Evolutionary conservation across 2,797 vertebrate genomes (phyloP), one percentile per base, ranked within the genome.

Genomic region (Phalanger gymnotis): DNA sequence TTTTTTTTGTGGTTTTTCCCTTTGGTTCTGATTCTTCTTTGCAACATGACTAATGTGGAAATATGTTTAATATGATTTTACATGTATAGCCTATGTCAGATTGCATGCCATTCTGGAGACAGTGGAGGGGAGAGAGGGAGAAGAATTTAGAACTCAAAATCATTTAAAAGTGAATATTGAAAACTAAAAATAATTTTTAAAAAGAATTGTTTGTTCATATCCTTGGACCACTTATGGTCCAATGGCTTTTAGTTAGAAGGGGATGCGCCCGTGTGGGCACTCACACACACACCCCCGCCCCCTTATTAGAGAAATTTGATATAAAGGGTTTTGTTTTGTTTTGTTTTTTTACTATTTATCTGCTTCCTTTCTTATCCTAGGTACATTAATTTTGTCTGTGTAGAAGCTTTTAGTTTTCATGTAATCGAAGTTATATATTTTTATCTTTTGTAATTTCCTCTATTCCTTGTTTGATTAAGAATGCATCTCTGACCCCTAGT

Each of bases 201-300:
- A 57, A 81, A 81, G 40, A 81, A 81, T 81, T 56, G 25, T 56
- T 61, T 66, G 58, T 66, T 66, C 58, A 58, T 58, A 31, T 31
- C 28, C 28, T 58, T 66, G 31, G 14, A n/a, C 61, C 14, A 81
- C 2, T 66, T 66, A 47, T 47, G n/a, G n/a, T n/a, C n/a, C n/a
- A 61, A 81, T 40, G 66, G 6, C 61, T 73, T 73, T 40, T 73
- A 66, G 34, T n/a, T 31, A 81, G n/a, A 40, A 4, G 2, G 61
- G 34, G 5, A 5, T 19, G 16, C 14, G 34, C 14, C 6, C 1
- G n/a, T 25, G 56, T 28, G 5, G 7, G 28, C 9, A 61, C 3
- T 1, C 0, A 57, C 27, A 28, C 7, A 4, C 2, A 56, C 6
- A 56, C 1, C n/a, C n/a, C n/a, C n/a, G n/a, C 56, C 6, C 0